These are phyloP conservation scores for Megamerina dolium DNA, from an alignment of 2,888 invertebrate species.

Conservation along the genomic window DNA sequence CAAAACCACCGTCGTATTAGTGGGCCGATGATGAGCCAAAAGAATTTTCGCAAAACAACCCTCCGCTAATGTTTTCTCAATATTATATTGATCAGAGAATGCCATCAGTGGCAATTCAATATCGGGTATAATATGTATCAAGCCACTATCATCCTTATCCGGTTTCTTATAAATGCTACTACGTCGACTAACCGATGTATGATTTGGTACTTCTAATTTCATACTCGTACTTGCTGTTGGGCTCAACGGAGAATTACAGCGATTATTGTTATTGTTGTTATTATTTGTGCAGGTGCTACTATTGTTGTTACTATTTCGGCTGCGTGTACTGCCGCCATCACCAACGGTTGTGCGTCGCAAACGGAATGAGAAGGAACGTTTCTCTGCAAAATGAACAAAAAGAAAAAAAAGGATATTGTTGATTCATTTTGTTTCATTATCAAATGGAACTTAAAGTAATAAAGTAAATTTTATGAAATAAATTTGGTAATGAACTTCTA, in stretches of 20 bases:
- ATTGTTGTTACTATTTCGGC: conserved; percentile 43
- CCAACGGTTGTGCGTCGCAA: conserved; percentile 37
- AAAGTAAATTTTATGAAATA: background rate
- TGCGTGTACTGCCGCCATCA: conserved; percentile 42
- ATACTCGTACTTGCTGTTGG: conserved; percentile 37
- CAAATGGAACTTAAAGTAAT: background rate
- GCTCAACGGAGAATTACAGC: conserved; percentile 39
- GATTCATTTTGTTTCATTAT: background rate
- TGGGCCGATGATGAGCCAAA: conserved; percentile 55
- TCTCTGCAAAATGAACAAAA: conserved; percentile 26
- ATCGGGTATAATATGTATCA: conserved; percentile 54
- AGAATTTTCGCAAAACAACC: conserved; percentile 66
- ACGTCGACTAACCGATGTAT: conserved; percentile 41
- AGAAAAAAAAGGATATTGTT: conserved; percentile 1
- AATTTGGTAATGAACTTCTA: too few relatives aligned
- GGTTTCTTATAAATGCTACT: conserved; percentile 48
- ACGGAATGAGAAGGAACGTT: conserved; percentile 44
- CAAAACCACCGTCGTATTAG: conserved; percentile 61
- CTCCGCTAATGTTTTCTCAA: conserved; percentile 60
- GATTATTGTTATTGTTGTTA: conserved; percentile 31
- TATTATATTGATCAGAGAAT: conserved; percentile 57
- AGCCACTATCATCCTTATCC: conserved; percentile 46
- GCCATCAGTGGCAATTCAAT: conserved; percentile 52
- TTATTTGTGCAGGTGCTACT: conserved; percentile 44
- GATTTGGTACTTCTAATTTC: conserved; percentile 34